Percentiles rank a stretch among this genome's conserved stretches.
Conservation (phyloP, 1,140 invertebrate genomes). For the Drosophila cardini region DNA sequence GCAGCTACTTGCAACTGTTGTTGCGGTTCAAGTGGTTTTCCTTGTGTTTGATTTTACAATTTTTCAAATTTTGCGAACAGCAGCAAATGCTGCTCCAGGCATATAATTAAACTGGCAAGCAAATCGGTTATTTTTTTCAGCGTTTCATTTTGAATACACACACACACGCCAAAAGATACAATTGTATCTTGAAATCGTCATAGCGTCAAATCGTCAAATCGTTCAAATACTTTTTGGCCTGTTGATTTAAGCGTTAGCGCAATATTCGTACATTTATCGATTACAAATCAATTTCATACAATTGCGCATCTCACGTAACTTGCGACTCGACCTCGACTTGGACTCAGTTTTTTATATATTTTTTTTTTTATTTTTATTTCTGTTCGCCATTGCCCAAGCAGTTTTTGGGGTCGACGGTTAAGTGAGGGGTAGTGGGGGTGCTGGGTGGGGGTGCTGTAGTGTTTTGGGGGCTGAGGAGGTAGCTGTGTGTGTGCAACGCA, state of each 20-base stretch:
- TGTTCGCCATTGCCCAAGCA: conserved; percentile 31
- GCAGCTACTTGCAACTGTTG: conserved; percentile 35
- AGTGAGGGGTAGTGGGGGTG: background rate
- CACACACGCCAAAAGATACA: conserved; percentile 31
- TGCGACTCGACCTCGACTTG: conserved; percentile 37
- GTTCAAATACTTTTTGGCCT: conserved; percentile 27
- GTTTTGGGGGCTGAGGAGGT: background rate
- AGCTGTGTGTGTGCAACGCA: conserved; percentile 56
- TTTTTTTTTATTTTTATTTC: background rate
- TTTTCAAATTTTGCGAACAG: conserved; percentile 53
- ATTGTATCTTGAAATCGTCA: conserved; percentile 24
- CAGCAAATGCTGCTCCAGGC: conserved; percentile 31
- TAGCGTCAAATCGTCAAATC: conserved; percentile 34
- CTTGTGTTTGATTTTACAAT: conserved; percentile 81
- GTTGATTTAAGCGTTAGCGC: conserved; percentile 65
- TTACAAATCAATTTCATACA: conserved; percentile 80
- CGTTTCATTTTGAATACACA: background rate
- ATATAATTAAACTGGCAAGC: conserved; percentile 61
- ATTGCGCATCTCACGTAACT: conserved; percentile 75
- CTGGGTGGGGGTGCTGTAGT: too few relatives aligned
- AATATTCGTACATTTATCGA: conserved; percentile 81
- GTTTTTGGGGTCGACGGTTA: background rate
- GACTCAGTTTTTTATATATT: conserved; percentile 18
- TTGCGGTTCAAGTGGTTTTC: conserved; percentile 73
- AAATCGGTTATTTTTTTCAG: conserved; percentile 6